phyloP scores from a whole-genome alignment of 2,888 invertebrate genomes.

The Hirtodrosophila histrioides region DNA sequence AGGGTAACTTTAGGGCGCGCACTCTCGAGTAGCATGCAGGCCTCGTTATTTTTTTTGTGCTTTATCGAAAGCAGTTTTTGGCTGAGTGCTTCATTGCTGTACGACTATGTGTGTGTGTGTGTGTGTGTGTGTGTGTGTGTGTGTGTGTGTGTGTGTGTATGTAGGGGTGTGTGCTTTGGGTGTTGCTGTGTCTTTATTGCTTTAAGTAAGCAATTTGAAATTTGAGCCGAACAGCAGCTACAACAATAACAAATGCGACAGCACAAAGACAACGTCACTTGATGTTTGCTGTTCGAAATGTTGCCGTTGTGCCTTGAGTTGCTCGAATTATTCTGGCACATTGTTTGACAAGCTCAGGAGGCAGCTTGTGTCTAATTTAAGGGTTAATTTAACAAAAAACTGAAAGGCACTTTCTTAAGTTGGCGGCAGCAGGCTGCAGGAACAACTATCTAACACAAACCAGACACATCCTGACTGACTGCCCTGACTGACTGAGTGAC shows the following conservation, averaged over 20 bases:
- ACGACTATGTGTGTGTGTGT: constrained; percentile 11
- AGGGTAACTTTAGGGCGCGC: constrained; percentile 3
- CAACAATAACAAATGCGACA: constrained; percentile 17
- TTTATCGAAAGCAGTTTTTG: constrained; percentile 53
- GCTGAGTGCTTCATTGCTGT: constrained; percentile 48
- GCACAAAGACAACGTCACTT: constrained; percentile 38
- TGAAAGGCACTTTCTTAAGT: constrained; percentile 29
- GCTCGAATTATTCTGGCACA: constrained; percentile 62
- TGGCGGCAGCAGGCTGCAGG: no score
- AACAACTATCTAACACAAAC: no score
- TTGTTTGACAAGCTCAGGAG: constrained; percentile 38
- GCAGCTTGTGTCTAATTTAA: constrained; percentile 47
- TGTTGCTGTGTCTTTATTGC: constrained; percentile 67
- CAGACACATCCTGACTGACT: constrained; percentile 3
- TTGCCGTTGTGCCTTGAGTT: constrained; percentile 38
- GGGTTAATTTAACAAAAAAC: constrained; percentile 68
- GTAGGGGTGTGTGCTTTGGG: constrained; percentile 28
- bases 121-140: constrained; percentile 13
- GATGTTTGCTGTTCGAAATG: constrained; percentile 44
- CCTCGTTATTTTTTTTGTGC: constrained; percentile 10
- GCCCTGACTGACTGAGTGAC: constrained; percentile 1
- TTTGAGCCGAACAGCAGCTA: constrained; percentile 61
- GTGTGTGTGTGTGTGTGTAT: constrained; percentile 20
- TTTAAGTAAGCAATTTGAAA: constrained; percentile 80
- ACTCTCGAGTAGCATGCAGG: no score